phyloP scores from a whole-genome alignment of 2,113 vertebrate species.

The Oenanthe oenanthe region DNA sequence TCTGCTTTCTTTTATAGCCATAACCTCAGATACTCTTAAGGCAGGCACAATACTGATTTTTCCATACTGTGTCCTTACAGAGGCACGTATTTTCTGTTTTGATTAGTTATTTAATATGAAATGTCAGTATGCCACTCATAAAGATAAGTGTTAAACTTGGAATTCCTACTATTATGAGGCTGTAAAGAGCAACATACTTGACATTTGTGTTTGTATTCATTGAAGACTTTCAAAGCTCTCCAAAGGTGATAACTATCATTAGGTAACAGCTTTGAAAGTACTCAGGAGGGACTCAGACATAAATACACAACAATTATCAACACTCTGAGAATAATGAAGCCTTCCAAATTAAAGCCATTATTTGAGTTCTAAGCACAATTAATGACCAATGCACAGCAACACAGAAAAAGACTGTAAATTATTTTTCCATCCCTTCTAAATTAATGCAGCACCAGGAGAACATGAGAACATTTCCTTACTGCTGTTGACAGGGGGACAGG shows the following conservation, averaged over 20 bases:
- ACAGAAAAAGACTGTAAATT: background rate
- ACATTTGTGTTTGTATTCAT: background rate
- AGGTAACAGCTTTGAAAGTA: background rate
- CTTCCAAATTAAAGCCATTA: background rate
- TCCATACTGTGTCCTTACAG: background rate
- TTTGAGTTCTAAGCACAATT: background rate
- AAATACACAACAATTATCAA: background rate
- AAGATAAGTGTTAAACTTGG: background rate
- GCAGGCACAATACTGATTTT: background rate
- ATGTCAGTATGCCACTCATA: background rate
- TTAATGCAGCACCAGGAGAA: rapidly evolving
- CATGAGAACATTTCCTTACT: slow-evolving; percentile 73
- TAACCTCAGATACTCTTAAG: background rate
- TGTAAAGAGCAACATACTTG: background rate
- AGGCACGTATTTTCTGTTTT: background rate
- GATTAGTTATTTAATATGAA: background rate
- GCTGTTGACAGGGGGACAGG: slow-evolving; percentile 81
- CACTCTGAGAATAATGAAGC: background rate
- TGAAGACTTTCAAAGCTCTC: background rate
- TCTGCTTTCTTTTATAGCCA: background rate
- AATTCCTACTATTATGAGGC: background rate
- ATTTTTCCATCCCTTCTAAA: background rate
- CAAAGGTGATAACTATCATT: background rate
- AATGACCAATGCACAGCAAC: background rate
- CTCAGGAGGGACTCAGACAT: background rate